Conservation (phyloP, 1,140 invertebrate species). For the Leptinotarsa defecta region DNA sequence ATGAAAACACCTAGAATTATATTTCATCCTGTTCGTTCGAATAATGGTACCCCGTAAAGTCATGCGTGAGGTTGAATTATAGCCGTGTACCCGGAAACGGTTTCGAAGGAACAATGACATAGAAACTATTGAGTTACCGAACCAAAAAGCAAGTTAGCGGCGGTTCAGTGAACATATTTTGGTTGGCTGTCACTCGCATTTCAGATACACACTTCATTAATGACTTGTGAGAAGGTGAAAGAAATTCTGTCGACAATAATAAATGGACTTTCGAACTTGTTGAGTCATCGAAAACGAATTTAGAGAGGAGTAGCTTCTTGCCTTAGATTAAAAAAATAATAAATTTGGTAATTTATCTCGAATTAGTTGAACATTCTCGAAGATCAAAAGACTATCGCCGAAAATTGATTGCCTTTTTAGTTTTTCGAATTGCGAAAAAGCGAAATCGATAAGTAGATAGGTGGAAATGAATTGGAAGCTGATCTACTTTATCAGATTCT, state of each 20-base stretch:
- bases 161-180: conserved; percentile 26
- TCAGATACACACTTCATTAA: conserved; percentile 13
- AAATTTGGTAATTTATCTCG: neutral
- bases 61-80: conserved; percentile 23
- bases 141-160: conserved; percentile 15
- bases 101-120: conserved; percentile 20
- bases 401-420: neutral
- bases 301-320: neutral
- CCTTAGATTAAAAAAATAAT: neutral
- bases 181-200: conserved; percentile 22
- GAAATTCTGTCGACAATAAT: neutral
- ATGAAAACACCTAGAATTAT: conserved; percentile 39
- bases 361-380: neutral
- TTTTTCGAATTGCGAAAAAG: no score
- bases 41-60: conserved; percentile 28
- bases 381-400: neutral
- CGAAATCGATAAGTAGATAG: no score
- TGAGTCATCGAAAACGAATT: neutral
- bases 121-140: conserved; percentile 16
- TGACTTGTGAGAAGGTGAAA: conserved; percentile 9
- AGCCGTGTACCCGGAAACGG: neutral
- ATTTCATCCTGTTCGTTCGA: conserved; percentile 34
- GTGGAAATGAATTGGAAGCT: no score
- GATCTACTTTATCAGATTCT: no score
- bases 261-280: neutral